phyloP scores from a whole-genome alignment of 2,888 invertebrate species.

The Pheosia tremula region DNA sequence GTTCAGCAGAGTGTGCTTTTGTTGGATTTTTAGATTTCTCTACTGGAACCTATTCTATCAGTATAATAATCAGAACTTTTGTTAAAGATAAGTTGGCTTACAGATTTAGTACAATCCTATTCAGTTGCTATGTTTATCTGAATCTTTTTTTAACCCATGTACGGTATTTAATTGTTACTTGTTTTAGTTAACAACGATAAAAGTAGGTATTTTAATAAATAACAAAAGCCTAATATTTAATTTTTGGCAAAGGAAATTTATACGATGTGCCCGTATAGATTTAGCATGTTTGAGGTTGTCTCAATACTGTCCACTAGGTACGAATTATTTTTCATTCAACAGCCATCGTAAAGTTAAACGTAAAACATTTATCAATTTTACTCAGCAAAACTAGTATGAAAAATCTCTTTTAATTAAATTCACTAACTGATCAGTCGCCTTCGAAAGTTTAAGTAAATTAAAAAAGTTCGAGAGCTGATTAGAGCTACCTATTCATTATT shows the following conservation, averaged over 20 bases:
- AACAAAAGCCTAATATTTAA: too few species aligned
- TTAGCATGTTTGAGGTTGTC: too few species aligned
- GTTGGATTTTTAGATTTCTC: slow-evolving; percentile 5
- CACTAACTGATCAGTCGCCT: slow-evolving; percentile 14
- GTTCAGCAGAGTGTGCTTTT: slow-evolving; percentile 1
- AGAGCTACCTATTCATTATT: slow-evolving; percentile 55
- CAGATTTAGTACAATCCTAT: background rate
- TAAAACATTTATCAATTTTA: too few species aligned
- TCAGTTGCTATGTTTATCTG: background rate
- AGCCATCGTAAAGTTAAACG: too few species aligned
- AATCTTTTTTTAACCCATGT: too few species aligned
- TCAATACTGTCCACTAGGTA: too few species aligned
- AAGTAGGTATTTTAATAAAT: too few species aligned
- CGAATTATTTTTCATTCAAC: too few species aligned
- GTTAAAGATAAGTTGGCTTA: background rate
- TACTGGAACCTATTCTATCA: background rate
- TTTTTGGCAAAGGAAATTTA: too few species aligned
- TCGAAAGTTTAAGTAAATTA: slow-evolving; percentile 40
- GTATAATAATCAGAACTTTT: background rate
- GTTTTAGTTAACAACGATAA: too few species aligned
- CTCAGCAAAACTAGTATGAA: background rate
- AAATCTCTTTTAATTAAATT: slow-evolving; percentile 26
- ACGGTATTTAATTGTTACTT: background rate
- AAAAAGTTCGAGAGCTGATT: slow-evolving; percentile 49
- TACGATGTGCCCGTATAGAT: too few species aligned